Conservation (phyloP, 2,888 invertebrate genomes). For the Eulithis prunata region DNA sequence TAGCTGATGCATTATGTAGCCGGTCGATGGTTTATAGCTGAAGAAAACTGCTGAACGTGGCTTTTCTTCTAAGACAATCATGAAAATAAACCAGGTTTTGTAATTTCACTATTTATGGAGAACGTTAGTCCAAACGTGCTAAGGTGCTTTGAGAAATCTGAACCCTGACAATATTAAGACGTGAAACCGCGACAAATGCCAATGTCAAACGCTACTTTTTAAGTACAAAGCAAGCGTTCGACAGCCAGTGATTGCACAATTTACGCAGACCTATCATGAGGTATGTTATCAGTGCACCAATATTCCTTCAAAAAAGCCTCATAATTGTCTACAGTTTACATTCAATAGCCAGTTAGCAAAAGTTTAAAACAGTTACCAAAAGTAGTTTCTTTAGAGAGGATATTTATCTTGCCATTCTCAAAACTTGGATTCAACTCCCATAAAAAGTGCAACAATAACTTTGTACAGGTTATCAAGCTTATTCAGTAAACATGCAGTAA, state of each 20-base stretch:
- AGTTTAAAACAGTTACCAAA: not conserved
- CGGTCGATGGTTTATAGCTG: constrained; percentile 14
- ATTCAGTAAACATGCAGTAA: constrained; percentile 63
- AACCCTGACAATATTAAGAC: too few species aligned
- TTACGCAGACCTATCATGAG: too few species aligned
- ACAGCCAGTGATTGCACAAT: too few species aligned
- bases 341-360: not conserved
- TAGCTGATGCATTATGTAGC: constrained; percentile 26
- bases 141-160: too few species aligned
- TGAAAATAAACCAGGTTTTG: constrained; percentile 1
- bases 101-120: too few species aligned
- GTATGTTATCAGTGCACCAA: too few species aligned
- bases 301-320: too few species aligned
- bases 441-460: constrained; percentile 30
- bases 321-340: too few species aligned
- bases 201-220: too few species aligned
- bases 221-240: too few species aligned
- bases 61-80: not conserved
- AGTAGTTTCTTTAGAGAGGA: not conserved
- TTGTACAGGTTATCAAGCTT: constrained; percentile 61
- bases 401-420: constrained; percentile 4
- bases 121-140: too few species aligned
- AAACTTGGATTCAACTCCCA: constrained; percentile 2
- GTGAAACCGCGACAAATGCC: too few species aligned
- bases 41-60: constrained; percentile 6